These are phyloP conservation scores for Hyaena hyaena DNA, from an alignment of 2,113 vertebrate species.

Conservation along the genomic window DNA sequence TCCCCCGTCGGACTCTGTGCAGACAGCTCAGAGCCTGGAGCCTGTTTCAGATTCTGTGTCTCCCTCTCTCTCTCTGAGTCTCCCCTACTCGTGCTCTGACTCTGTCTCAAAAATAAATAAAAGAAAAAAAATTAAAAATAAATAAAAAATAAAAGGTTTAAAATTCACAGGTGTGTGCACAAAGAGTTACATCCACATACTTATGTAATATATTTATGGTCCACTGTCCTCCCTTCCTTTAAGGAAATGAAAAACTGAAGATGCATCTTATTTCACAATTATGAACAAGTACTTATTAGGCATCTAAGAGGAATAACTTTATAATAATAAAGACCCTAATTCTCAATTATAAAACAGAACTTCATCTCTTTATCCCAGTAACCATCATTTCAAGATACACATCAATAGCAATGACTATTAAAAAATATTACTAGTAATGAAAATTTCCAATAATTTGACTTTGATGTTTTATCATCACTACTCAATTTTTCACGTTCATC, in stretches of 20 bases:
- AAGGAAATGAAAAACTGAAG: background rate
- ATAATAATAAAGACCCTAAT: background rate
- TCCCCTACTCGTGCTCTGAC: no score
- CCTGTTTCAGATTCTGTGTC: no score
- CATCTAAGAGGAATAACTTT: background rate
- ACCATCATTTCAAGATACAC: background rate
- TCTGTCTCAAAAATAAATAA: no score
- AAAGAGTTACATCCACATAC: background rate
- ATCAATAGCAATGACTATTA: constrained; percentile 26
- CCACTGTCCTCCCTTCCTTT: background rate
- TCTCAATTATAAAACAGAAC: constrained; percentile 19
- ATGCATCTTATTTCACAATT: background rate
- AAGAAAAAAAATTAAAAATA: no score
- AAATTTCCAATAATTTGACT: constrained; percentile 40
- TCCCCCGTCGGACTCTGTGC: no score
- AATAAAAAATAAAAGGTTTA: background rate
- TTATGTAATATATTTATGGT: background rate
- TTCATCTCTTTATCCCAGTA: background rate
- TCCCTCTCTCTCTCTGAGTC: no score
- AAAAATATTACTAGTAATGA: constrained; percentile 49
- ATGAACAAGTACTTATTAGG: background rate
- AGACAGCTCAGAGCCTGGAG: no score
- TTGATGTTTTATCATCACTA: constrained; percentile 53
- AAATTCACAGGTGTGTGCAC: background rate
- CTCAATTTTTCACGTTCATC: constrained; percentile 59